Conservation (phyloP, 2,888 invertebrate species). For the Chloroclysta siterata region DNA sequence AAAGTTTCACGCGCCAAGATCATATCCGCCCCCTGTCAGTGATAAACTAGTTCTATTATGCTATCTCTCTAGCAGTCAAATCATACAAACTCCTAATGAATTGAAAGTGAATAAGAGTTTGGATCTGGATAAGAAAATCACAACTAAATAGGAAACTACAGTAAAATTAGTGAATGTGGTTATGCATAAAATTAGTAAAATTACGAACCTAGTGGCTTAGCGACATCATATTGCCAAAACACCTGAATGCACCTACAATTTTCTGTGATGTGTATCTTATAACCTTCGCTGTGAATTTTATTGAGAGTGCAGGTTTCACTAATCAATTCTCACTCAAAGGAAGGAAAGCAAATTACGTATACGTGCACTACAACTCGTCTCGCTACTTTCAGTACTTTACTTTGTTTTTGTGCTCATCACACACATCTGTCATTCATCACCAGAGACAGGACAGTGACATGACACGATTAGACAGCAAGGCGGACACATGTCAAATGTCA, state of each 20-base stretch:
- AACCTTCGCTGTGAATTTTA: not conserved
- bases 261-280: not conserved
- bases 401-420: too few relatives aligned
- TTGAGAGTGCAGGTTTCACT: not conserved
- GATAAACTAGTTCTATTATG: not conserved
- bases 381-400: too few relatives aligned
- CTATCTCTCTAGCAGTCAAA: not conserved
- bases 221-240: not conserved
- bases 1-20: not conserved
- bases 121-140: not conserved
- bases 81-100: not conserved
- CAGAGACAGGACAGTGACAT: too few relatives aligned
- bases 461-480: too few relatives aligned
- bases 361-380: too few relatives aligned
- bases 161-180: not conserved
- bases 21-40: not conserved
- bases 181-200: not conserved
- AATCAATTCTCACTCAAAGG: too few relatives aligned
- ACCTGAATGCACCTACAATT: not conserved
- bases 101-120: not conserved
- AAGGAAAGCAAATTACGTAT: too few relatives aligned
- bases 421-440: too few relatives aligned
- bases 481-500: too few relatives aligned
- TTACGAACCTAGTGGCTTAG: not conserved
- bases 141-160: not conserved